phyloP scores from a whole-genome alignment of 2,888 invertebrate species.

The Ischnus inquisitorius region DNA sequence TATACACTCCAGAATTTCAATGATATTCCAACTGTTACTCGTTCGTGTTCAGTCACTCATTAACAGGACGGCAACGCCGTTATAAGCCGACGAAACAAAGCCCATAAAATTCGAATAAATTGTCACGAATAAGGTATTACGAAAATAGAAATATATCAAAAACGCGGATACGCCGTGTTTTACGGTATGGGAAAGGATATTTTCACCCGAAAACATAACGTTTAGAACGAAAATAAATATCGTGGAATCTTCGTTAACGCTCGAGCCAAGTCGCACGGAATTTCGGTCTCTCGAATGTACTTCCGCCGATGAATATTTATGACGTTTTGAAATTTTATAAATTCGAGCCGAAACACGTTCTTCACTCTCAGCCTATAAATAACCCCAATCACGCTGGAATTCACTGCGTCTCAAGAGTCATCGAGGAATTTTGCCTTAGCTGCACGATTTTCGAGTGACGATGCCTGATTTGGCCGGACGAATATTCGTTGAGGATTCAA shows the following conservation, averaged over 20 bases:
- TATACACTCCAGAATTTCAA: background rate
- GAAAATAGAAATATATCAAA: background rate
- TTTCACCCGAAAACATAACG: no score
- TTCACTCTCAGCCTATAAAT: background rate
- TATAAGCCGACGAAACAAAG: background rate
- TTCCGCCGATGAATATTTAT: slow-evolving; percentile 20
- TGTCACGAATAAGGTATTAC: background rate
- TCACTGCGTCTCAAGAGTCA: background rate
- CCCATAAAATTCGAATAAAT: background rate
- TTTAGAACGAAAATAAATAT: no score
- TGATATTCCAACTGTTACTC: slow-evolving; percentile 12
- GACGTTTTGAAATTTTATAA: slow-evolving; percentile 17
- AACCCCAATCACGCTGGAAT: background rate
- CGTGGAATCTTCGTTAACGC: no score
- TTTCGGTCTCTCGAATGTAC: background rate
- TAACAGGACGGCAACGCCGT: background rate
- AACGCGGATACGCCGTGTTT: background rate
- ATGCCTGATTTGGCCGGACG: background rate
- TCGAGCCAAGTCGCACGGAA: no score
- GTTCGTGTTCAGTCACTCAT: slow-evolving; percentile 17
- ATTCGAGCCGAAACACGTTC: background rate
- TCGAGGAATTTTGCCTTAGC: background rate
- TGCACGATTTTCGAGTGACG: background rate
- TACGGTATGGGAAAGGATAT: no score
- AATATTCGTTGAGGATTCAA: background rate